Evolutionary conservation across 1,140 invertebrate genomes (phyloP), one percentile per base, ranked within the genome.

Genomic region (Drosophila setifemur): DNA sequence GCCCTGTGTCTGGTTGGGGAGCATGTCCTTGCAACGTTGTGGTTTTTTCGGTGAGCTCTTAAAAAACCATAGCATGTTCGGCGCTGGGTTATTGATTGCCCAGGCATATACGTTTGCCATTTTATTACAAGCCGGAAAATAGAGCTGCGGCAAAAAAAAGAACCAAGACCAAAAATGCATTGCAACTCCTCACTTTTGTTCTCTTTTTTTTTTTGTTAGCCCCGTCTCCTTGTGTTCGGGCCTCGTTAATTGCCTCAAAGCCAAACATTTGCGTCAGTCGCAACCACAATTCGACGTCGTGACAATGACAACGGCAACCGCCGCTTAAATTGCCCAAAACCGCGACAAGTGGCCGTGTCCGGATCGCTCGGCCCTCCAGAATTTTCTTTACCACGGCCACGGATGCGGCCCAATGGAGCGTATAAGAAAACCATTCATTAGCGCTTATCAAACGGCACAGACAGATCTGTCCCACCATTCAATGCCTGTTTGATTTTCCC

Each of bases 341-440:
- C 81, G 81, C 81, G 81, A 85, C 81, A 85, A 85, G 81, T 86
- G 75, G 77, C 81, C 72, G 58, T 68, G 71, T 63, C 70, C 58
- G 28, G 58, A 48, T 45, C 26, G 7, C 44, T 48, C 47, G 37
- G 33, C 39, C 39, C 1, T 28, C 3, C 3, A 25, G 52, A 48
- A 69, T 57, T 61, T 60, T 61, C 57, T 57, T 61, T 18, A 14
- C 57, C 63, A 52, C 31, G 43, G 43, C 33, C 43, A 48, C 23
- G 26, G 58, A 45, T 33, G 40, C 58, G 70, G 70, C 52, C 81
- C 81, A 86, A 68, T 85, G 75, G 73, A 86, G 81, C 81, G 81
- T 73, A 85, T 71, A 85, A 85, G 81, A 85, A 85, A 85, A 85
- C 81, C 81, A 86, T 85, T 85, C 81, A 85, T 85, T 85, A 86